phyloP scores from a whole-genome alignment of 2,888 invertebrate species.

The Leucoma salicis region DNA sequence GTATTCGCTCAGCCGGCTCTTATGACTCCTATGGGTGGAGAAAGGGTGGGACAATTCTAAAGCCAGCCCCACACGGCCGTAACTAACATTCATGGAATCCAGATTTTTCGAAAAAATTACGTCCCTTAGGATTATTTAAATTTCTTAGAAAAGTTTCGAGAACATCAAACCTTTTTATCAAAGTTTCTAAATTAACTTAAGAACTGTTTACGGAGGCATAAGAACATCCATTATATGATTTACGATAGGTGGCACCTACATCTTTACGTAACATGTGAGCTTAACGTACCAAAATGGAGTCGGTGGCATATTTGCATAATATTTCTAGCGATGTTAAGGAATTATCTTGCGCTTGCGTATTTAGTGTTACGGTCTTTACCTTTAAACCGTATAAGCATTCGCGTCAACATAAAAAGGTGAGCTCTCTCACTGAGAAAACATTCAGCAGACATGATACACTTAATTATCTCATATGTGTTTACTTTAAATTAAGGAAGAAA shows the following conservation, averaged over 20 bases:
- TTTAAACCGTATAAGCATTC: slow-evolving; percentile 31
- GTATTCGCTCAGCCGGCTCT: too few species aligned
- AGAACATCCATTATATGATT: slow-evolving; percentile 46
- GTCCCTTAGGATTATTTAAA: too few species aligned
- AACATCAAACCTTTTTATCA: too few species aligned
- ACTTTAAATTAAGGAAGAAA: neutral
- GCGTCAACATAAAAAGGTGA: slow-evolving; percentile 34
- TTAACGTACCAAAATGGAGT: slow-evolving; percentile 47
- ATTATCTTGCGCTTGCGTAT: slow-evolving; percentile 44
- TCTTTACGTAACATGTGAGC: slow-evolving; percentile 46
- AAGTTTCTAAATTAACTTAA: too few species aligned
- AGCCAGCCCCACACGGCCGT: too few species aligned
- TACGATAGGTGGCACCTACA: slow-evolving; percentile 43
- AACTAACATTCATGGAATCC: too few species aligned
- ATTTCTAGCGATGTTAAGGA: slow-evolving; percentile 44
- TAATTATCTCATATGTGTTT: neutral
- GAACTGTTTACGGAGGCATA: too few species aligned
- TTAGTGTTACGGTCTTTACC: slow-evolving; percentile 35
- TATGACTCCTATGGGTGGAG: too few species aligned
- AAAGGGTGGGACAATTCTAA: too few species aligned
- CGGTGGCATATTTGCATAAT: slow-evolving; percentile 58
- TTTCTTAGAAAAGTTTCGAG: too few species aligned
- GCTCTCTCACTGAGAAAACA: slow-evolving; percentile 24
- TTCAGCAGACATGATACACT: slow-evolving; percentile 26
- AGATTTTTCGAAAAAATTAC: too few species aligned